Evolutionary conservation across 2,888 invertebrate genomes (phyloP).

Genomic region (Meliscaeva auricollis): DNA sequence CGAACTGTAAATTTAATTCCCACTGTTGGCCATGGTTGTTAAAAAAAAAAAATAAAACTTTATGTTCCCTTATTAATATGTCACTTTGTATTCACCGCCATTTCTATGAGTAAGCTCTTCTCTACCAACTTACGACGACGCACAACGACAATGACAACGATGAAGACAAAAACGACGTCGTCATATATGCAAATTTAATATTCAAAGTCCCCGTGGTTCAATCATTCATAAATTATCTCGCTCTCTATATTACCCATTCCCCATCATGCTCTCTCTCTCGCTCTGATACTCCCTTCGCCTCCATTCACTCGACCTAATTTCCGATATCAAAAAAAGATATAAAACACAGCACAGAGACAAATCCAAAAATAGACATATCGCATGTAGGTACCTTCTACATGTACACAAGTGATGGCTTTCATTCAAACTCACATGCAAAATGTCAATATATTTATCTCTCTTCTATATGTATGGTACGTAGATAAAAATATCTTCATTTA

Average conservation of each 20-base stretch:
- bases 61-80: slow-evolving; percentile 2
- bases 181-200: slow-evolving; percentile 44
- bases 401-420: slow-evolving; percentile 35
- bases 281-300: background rate
- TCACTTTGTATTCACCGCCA: slow-evolving; percentile 20
- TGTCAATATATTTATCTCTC: slow-evolving; percentile 2
- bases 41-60: background rate
- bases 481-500: slow-evolving; percentile 33
- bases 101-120: slow-evolving; percentile 23
- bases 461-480: background rate
- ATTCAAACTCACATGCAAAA: slow-evolving; percentile 37
- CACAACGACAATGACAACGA: background rate
- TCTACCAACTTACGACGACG: slow-evolving; percentile 10
- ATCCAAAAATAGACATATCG: slow-evolving; percentile 29
- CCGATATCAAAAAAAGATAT: slow-evolving; percentile 50
- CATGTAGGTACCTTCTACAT: too few species aligned
- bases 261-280: too few species aligned
- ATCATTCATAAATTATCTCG: slow-evolving; percentile 39
- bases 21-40: background rate
- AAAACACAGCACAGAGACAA: slow-evolving; percentile 3
- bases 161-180: background rate
- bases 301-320: slow-evolving; percentile 63
- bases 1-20: slow-evolving; percentile 16
- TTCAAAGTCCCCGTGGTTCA: slow-evolving; percentile 47
- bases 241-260: too few species aligned